Conservation (phyloP, 2,113 vertebrate genomes). For the Dinomys branickii region DNA sequence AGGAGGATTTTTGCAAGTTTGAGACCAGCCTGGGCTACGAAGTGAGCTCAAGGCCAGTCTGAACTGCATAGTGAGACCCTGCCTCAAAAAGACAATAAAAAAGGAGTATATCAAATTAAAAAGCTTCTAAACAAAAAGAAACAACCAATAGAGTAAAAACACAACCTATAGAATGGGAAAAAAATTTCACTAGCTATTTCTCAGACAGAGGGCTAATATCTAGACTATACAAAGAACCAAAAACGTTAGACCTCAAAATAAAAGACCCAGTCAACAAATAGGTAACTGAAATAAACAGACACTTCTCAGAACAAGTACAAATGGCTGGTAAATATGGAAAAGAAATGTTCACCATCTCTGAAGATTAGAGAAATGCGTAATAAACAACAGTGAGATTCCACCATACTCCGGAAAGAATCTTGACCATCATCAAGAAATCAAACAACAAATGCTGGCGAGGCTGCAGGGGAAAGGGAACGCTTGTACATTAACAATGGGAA, state of each 20-base stretch:
- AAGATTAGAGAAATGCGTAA: neutral
- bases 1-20: too few relatives aligned
- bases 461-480: neutral
- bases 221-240: neutral
- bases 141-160: neutral
- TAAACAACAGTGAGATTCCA: neutral
- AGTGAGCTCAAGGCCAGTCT: too few relatives aligned
- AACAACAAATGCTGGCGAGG: neutral
- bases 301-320: neutral
- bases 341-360: neutral
- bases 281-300: neutral
- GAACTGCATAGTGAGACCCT: too few relatives aligned
- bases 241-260: neutral
- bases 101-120: too few relatives aligned
- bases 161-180: neutral
- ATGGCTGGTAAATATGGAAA: neutral
- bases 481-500: neutral
- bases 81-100: too few relatives aligned
- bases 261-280: neutral
- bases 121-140: too few relatives aligned
- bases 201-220: neutral
- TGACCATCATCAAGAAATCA: neutral
- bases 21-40: too few relatives aligned
- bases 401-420: neutral
- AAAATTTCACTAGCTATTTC: neutral